Evolutionary conservation across 92 coral and sea anemone species (phyloP).

Genomic region (Umimayanthus kanabou): DNA sequence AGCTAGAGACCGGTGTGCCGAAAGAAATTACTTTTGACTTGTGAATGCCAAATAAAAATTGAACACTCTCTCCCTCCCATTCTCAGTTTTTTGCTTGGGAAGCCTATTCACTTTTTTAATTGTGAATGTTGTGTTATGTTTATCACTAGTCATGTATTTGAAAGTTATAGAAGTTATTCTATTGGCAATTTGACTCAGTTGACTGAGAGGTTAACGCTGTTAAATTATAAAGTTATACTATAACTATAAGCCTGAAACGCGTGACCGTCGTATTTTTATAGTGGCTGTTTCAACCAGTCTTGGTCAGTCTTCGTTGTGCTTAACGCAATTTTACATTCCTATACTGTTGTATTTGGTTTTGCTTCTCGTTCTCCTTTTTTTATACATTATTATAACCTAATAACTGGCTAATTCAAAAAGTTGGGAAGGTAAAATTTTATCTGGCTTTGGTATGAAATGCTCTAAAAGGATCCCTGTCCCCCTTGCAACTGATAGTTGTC

Average conservation of each 20-base stretch:
- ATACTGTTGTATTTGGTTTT: too few species aligned
- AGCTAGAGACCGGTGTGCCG: background rate
- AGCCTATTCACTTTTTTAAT: background rate
- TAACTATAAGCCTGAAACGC: background rate
- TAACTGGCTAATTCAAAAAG: too few species aligned
- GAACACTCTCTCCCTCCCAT: background rate
- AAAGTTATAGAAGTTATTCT: too few species aligned
- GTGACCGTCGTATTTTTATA: background rate
- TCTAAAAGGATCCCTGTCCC: background rate
- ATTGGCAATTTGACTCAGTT: too few species aligned
- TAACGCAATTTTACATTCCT: too few species aligned
- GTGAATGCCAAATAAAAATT: too few species aligned
- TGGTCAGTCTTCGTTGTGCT: too few species aligned
- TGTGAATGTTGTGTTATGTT: background rate
- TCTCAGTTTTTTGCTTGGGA: background rate
- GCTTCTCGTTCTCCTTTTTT: background rate
- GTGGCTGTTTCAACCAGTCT: background rate
- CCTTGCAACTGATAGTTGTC: background rate
- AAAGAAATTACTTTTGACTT: too few species aligned
- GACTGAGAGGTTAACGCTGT: too few species aligned
- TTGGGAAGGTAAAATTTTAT: too few species aligned
- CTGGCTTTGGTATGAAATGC: too few species aligned
- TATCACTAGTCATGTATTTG: background rate
- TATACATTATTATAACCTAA: background rate
- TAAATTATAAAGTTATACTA: too few species aligned